phyloP scores from a whole-genome alignment of 2,113 vertebrate species.

The Climacteris rufus region DNA sequence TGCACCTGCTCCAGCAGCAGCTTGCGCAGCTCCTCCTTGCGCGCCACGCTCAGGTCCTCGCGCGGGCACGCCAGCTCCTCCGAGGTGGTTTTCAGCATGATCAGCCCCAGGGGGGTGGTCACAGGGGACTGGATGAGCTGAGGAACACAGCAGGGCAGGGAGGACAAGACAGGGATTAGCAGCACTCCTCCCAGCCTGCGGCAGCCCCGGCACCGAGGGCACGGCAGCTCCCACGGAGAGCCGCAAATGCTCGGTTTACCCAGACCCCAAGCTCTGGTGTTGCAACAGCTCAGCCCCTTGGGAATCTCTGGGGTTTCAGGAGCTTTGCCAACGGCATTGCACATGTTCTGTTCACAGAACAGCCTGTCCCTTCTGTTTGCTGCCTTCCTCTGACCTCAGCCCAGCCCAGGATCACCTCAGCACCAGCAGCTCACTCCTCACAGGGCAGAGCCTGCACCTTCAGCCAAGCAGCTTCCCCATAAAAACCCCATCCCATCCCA shows the following conservation, averaged over 20 bases:
- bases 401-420: neutral
- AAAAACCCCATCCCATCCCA: too few relatives aligned
- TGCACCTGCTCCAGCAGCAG: conserved; percentile 95
- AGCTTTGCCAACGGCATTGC: neutral
- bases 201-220: too few relatives aligned
- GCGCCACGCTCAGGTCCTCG: conserved; percentile 92
- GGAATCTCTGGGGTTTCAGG: neutral
- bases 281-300: neutral
- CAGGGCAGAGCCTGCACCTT: neutral
- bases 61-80: conserved; percentile 95
- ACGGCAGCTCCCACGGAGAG: neutral
- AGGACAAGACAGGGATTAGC: neutral
- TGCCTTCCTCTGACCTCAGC: neutral
- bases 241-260: too few relatives aligned
- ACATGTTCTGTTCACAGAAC: neutral
- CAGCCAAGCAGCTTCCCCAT: neutral
- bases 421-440: neutral
- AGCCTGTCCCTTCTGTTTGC: neutral
- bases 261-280: neutral
- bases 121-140: conserved; percentile 93
- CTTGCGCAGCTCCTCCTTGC: conserved; percentile 95
- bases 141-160: neutral
- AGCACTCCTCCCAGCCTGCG: neutral
- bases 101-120: conserved; percentile 88
- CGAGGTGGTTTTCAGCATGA: conserved; percentile 96